Evolutionary conservation across 2,113 vertebrate genomes (phyloP).

Genomic region (Salminus brasiliensis): DNA sequence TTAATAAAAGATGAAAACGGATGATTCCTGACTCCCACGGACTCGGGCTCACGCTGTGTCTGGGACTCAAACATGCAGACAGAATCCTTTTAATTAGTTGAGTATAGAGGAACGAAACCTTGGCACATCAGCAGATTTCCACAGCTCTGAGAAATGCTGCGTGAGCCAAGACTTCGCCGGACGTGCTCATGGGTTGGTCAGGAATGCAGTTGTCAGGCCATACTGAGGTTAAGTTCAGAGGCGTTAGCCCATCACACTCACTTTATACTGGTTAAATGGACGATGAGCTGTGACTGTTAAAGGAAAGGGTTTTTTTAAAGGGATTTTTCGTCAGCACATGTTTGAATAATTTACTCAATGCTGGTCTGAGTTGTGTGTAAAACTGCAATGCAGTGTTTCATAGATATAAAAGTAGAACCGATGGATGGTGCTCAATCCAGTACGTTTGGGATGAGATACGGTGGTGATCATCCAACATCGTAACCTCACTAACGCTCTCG

Average conservation of each 20-base stretch:
- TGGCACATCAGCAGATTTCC: background rate
- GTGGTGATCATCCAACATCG: too few species aligned
- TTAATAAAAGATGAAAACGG: background rate
- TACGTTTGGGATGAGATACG: too few species aligned
- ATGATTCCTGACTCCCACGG: conserved; percentile 16
- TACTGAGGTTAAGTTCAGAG: background rate
- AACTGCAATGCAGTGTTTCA: too few species aligned
- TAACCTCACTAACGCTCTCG: too few species aligned
- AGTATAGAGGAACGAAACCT: background rate
- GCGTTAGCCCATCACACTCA: background rate
- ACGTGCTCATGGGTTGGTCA: background rate
- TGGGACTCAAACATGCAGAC: background rate
- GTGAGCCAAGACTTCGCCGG: background rate
- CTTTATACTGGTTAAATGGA: background rate
- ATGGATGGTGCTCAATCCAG: too few species aligned
- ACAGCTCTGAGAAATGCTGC: background rate
- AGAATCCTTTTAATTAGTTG: conserved; percentile 5
- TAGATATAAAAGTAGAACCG: too few species aligned
- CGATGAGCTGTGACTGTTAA: too few species aligned
- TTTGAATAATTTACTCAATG: too few species aligned
- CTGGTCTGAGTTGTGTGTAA: too few species aligned
- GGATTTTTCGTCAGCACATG: too few species aligned
- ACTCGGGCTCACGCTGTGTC: conserved; percentile 15
- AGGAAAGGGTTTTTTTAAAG: too few species aligned
- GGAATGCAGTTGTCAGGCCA: background rate